Evolutionary conservation across 2,888 invertebrate genomes (phyloP), one percentile per base, ranked within the genome.

Genomic region (Gortyna flavago): DNA sequence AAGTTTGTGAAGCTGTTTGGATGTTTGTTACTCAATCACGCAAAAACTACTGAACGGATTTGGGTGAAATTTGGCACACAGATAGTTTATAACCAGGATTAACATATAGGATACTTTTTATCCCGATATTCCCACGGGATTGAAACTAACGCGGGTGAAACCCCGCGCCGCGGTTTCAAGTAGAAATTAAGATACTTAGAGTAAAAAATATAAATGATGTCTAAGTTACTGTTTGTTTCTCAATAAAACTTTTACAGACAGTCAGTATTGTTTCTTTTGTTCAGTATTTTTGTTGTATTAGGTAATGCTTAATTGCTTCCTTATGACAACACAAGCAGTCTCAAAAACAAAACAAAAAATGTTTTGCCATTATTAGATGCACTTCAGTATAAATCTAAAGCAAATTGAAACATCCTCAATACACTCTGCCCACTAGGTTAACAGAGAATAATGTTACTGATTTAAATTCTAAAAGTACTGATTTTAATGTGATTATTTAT

Each of bases 201-300:
- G n/a, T n/a, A n/a, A n/a, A 35, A 35, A n/a, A 25, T 35, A 66
- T 18, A 29, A 41, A 21, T 21, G 1, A 32, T 48, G 44, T 48
- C 21, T 44, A n/a, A 64, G 9, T 44, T 66, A 29, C 11, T 21
- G 5, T 32, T 44, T 66, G 44, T 35, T 44, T 72, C 4, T 35
- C 18, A 67, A 66, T 72, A n/a, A 13, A 66, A n/a, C 4, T 48
- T 72, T 62, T 41, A 48, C 35, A 72, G 21, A 13, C 44, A 32
- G 9, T 18, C 35, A 68, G 6, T 21, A 13, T 32, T 13, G 7
- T n/a, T 38, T 72, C 6, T 29, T 18, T 38, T 54, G 25, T 57
- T 41, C 32, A 54, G 38, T 25, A 72, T 72, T 72, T 54, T 54
- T 25, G 25, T 25, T 70, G 9, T 48, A 72, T 32, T 51, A 68